Base-by-base conservation (phyloP, 2,113 vertebrate species). In the Sciurus niger region DNA sequence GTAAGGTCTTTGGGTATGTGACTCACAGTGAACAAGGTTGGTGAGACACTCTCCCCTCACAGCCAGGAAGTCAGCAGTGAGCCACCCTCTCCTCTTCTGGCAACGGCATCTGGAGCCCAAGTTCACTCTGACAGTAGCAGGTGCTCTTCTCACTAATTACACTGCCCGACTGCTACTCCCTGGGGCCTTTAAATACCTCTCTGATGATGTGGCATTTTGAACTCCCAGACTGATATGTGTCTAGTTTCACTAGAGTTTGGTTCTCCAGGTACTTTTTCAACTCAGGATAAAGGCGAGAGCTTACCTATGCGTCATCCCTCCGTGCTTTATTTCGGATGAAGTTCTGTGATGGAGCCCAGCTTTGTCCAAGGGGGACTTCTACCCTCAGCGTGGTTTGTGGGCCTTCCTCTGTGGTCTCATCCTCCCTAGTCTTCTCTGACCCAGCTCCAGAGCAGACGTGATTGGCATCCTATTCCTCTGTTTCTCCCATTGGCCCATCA, bases 181-280 rank as follows among this genome's bases (percentile, higher is more conserved):
- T 48, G 34, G 0, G 6, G 83, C 87, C 88, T 73, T 53, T 55
- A 79, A 78, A 65, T 84, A 72, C 82, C 91, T 97, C 84, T 87
- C 60, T 51, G 78, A 79, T 89, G 63, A 90, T 84, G 84, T 32
- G 60, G 89, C 32, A 89, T 94, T 63, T 40, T 51, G 82, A 92
- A 51, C 70, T 94, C 60, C 63, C 78, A 46, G 16, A 32, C 84
- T 77, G 76, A 95, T 94, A 91, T 79, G 51, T 55, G 94, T 87
- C 79, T 17, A 16, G 67, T 96, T 96, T 96, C 93, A 84, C 65
- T 67, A 77, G 85, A 32, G 43, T 68, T 74, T 79, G 65, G 51
- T 74, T 77, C 65, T 96, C 85, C 65, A 94, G 94, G 94, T 83
- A 94, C 89, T 95, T 96, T 93, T 87, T 76, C n/a, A 84, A 40